Percentiles rank a stretch among this genome's conserved stretches.
phyloP scores from a whole-genome alignment of 1,140 invertebrate species.

The Tyrophagus putrescentiae region DNA sequence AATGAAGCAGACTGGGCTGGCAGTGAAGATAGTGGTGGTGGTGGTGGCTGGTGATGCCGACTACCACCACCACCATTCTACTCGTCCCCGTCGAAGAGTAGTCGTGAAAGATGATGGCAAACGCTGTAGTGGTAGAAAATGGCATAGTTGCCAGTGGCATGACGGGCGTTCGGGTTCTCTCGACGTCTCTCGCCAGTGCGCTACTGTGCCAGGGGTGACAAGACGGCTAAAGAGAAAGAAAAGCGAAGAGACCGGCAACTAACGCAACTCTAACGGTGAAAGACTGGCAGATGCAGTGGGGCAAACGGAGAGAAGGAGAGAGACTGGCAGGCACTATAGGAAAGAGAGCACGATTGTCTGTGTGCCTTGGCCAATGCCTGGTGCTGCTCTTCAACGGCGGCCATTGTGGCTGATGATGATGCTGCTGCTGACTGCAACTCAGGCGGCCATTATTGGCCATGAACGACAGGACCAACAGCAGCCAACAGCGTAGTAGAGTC shows the following conservation, averaged over 20 bases:
- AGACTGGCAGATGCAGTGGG: slow-evolving; percentile 11
- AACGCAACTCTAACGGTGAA: no score
- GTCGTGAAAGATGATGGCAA: no score
- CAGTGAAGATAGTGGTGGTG: neutral
- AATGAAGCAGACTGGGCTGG: neutral
- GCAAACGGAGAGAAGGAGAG: slow-evolving; percentile 3
- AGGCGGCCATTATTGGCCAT: neutral
- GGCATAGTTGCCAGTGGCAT: slow-evolving; percentile 2
- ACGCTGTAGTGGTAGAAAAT: no score
- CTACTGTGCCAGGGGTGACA: neutral
- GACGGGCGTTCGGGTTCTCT: neutral
- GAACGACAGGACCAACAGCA: no score
- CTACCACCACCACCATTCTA: no score
- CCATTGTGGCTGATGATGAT: slow-evolving; percentile 5
- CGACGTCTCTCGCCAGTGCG: neutral
- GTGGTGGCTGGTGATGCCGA: neutral
- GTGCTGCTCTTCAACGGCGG: neutral
- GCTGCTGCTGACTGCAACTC: neutral
- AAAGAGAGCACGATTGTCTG: neutral
- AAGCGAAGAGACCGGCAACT: no score
- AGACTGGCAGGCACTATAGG: slow-evolving; percentile 19
- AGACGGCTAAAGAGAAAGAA: neutral
- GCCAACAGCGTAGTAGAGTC: no score
- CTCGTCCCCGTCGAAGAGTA: no score
- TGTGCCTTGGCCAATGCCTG: neutral